Base-by-base conservation (phyloP, 2,888 invertebrate species). In the Conchocele bisecta region DNA sequence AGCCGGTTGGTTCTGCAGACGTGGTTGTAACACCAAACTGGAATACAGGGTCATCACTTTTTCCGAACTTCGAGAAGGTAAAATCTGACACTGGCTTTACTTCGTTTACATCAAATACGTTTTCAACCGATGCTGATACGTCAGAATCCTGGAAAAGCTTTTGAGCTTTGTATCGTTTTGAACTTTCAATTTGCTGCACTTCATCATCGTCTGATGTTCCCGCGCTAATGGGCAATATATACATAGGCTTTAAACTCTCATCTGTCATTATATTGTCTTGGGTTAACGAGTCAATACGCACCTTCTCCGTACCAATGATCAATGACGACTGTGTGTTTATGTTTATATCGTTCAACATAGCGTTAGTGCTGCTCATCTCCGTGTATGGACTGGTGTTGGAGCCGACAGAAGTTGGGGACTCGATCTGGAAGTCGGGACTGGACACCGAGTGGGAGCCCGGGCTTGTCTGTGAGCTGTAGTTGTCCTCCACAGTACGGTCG, bases 51-150 rank as follows among this genome's bases (percentile, higher is more conserved):
- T 66, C 70, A 31, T 75, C 76, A 46, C 78, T 78, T 17, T 79
- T 68, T 17, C 85, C 86, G 79, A 86, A 86, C 67, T 85, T 83
- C 24, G 78, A 75, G 65, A 87, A 86, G n/a, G 72, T 79, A 65
- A 83, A 87, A 22, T 84, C 80, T 13, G 82, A 61, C n/a, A 82
- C 79, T 20, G 72, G 75, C 28, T 63, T 42, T 7, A 84, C 85
- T 35, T 75, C 75, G 35, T 81, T 82, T 17, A 77, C 84, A 53
- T 83, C 81, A 73, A 84, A 84, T 53, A 81, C 70, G n/a, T 73
- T 78, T 39, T 83, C 84, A 24, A 81, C 81, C 7, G 81, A 81
- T 9, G 79, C 69, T 20, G 68, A 67, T 28, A 75, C 63, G 15
- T 83, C 81, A 28, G 74, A 63, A 60, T 85, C 78, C 50, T 76